These are phyloP conservation scores for Gonatopus flavifemur DNA, from an alignment of 1,140 invertebrate genomes.

Conservation along the genomic window DNA sequence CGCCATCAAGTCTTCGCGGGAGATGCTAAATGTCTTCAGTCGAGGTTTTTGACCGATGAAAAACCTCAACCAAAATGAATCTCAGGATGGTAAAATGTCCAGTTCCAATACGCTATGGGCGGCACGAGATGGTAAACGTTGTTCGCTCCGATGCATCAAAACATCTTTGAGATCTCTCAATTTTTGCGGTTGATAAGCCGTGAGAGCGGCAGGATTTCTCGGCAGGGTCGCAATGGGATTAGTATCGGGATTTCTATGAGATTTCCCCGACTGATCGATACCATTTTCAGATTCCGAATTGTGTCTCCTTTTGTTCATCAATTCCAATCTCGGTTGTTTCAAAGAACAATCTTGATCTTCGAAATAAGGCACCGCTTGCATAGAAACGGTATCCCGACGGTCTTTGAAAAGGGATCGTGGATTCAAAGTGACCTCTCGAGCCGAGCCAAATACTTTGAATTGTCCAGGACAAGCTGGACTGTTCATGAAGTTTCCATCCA, in stretches of 20 bases:
- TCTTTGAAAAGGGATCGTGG: conserved; percentile 48
- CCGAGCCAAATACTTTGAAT: conserved; percentile 44
- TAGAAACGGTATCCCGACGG: conserved; percentile 46
- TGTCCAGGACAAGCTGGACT: conserved; percentile 16
- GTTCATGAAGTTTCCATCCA: conserved; percentile 28
- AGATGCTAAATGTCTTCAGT: neutral
- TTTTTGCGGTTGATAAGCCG: conserved; percentile 28
- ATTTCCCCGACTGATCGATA: conserved; percentile 33
- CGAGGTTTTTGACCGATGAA: neutral
- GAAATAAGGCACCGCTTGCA: conserved; percentile 47
- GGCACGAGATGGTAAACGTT: conserved; percentile 22
- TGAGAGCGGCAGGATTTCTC: conserved; percentile 32
- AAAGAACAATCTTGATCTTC: conserved; percentile 38
- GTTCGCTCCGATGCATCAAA: conserved; percentile 44
- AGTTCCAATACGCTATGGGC: conserved; percentile 49
- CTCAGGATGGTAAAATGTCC: conserved; percentile 53
- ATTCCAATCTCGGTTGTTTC: conserved; percentile 15
- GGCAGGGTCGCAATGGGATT: conserved; percentile 53
- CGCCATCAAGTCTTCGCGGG: no score
- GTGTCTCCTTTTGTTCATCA: conserved; percentile 38
- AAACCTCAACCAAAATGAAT: conserved; percentile 10
- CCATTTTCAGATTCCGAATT: conserved; percentile 53
- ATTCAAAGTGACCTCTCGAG: conserved; percentile 51
- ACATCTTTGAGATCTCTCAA: conserved; percentile 35
- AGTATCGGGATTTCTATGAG: conserved; percentile 32